Base-by-base conservation (phyloP, 92 coral and sea anemone genomes). In the Epizoanthus illoricatus region DNA sequence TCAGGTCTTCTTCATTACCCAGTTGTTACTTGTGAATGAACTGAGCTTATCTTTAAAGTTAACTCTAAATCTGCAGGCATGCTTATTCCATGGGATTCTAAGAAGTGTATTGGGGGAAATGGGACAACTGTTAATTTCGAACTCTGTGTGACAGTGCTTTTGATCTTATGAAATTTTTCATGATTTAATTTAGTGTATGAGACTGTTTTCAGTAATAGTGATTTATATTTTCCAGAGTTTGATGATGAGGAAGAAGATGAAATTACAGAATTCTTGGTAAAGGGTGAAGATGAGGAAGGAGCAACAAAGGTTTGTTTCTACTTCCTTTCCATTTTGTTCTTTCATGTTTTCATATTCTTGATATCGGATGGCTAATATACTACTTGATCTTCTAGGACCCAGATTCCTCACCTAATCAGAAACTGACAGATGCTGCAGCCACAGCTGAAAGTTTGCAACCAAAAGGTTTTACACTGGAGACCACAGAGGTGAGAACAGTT, bases 401-500 rank as follows among this genome's bases (percentile, higher is more conserved):
- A 47, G 91, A 91, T 61, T 81, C 92, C 65, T 90, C 90, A 57
- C 99, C 99, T 15, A 95, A 97, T 88, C 94, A 93, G 69, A 90
- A 91, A 41, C 88, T 97, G 62, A 93, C 94, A 70, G 92, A 92
- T 86, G 99, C 99, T 58, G 99, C 99, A 62, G 99, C 99, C 21
- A 97, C 99, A 65, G 99, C 99, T n/a, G 98, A 97, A 88, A 97
- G 99, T 76, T 85, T 97, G 19, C 99, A 97, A 59, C 99, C 99
- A 52, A 95, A 90, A 74, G 99, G 99, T 33, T 97, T 91, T 69
- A 97, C 99, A 20, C 68, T 97, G 21, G 99, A 97, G 82, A 97
- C 99, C 10, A 92, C 99, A 58, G 87, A 93, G 78, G 98, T 95
- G 60, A 87, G 98, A 39, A 23, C 36, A 24, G 23, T 5, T 18